Conservation (phyloP, 2,113 vertebrate genomes). For the Corydoras maculifer region DNA sequence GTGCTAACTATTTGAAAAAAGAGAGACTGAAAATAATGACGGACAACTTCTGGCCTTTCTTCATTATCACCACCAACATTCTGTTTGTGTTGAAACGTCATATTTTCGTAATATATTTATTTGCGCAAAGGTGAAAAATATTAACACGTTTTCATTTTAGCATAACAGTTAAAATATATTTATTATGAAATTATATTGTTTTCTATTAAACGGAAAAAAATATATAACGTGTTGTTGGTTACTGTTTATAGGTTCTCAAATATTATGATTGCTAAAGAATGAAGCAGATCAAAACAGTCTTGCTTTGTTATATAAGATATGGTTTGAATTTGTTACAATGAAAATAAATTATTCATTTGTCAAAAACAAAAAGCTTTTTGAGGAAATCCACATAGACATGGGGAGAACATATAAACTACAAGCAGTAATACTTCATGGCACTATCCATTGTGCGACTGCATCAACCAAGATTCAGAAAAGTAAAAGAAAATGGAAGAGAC, state of each 20-base stretch:
- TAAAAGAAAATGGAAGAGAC: too few relatives aligned
- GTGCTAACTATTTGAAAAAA: background rate
- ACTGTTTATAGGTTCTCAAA: background rate
- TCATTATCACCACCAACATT: constrained; percentile 44
- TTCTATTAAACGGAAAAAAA: constrained; percentile 48
- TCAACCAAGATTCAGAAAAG: too few relatives aligned
- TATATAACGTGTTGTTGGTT: constrained; percentile 22
- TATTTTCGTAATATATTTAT: constrained; percentile 75
- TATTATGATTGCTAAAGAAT: too few relatives aligned
- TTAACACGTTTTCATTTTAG: constrained; percentile 55
- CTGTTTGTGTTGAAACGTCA: constrained; percentile 56
- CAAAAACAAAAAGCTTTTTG: too few relatives aligned
- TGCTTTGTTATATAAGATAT: too few relatives aligned
- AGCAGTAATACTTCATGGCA: too few relatives aligned
- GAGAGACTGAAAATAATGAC: background rate
- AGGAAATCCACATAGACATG: too few relatives aligned
- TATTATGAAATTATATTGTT: constrained; percentile 63
- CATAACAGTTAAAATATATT: constrained; percentile 63
- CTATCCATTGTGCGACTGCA: too few relatives aligned
- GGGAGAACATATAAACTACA: too few relatives aligned
- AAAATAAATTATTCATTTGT: too few relatives aligned
- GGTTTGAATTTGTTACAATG: too few relatives aligned
- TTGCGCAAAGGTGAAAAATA: constrained; percentile 56
- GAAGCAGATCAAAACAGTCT: too few relatives aligned
- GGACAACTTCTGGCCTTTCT: background rate